A percentile compares a stretch with the other conserved stretches of the same genome.
phyloP scores from a whole-genome alignment of 2,888 invertebrate species.

The Nematopogon swammerdamellus region DNA sequence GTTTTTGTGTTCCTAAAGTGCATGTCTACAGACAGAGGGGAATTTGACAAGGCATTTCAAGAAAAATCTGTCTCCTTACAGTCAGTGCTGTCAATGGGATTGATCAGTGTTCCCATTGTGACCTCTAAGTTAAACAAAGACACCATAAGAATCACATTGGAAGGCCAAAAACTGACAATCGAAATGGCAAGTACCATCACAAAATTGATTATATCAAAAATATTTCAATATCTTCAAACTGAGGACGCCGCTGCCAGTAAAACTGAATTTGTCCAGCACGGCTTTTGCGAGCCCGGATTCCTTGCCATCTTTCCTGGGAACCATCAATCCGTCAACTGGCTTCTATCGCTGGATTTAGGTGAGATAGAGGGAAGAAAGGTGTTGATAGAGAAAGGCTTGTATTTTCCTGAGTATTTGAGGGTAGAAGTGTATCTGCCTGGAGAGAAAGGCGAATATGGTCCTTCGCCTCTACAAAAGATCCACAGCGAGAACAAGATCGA shows the following conservation, averaged over 20 bases:
- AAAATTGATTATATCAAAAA: constrained; percentile 27
- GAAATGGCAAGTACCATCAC: constrained; percentile 30
- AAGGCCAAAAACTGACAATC: constrained; percentile 24
- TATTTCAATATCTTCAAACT: constrained; percentile 29
- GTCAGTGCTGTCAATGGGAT: too few relatives aligned
- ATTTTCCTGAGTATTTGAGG: too few relatives aligned
- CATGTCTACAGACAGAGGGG: neutral
- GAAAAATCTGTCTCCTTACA: neutral
- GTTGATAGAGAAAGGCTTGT: too few relatives aligned
- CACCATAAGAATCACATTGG: constrained; percentile 27
- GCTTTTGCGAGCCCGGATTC: constrained; percentile 25
- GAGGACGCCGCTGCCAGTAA: constrained; percentile 16
- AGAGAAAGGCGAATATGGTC: too few relatives aligned
- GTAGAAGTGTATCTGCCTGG: too few relatives aligned
- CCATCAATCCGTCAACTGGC: constrained; percentile 29
- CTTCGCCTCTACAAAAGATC: too few relatives aligned
- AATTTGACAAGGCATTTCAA: neutral
- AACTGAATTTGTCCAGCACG: constrained; percentile 36
- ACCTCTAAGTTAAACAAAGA: too few relatives aligned
- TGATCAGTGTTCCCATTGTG: too few relatives aligned
- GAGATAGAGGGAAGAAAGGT: constrained; percentile 17
- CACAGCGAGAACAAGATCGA: too few relatives aligned
- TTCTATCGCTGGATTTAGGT: constrained; percentile 25
- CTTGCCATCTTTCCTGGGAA: constrained; percentile 36
- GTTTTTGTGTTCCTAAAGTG: constrained; percentile 34